These are phyloP conservation scores for Clarias pachynema DNA, from an alignment of 2,797 vertebrate genomes.

Conservation along the genomic window DNA sequence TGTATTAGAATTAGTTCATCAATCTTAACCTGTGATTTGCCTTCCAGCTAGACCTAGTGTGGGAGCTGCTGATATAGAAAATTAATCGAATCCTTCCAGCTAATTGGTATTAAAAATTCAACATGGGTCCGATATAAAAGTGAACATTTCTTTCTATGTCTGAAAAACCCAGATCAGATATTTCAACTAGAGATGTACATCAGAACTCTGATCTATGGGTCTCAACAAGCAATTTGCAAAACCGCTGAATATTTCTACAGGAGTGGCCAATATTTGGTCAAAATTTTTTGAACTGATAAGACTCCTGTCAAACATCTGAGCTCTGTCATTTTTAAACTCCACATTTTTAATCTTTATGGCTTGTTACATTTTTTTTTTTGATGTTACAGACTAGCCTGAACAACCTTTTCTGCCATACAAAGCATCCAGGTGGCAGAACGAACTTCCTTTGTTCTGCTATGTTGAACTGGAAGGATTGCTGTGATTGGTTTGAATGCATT, in stretches of 20 bases:
- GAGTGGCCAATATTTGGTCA: no score
- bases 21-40: not conserved
- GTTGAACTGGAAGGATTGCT: not conserved
- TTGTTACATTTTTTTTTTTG: not conserved
- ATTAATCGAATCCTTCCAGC: not conserved
- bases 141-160: not conserved
- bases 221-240: not conserved
- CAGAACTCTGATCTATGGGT: not conserved
- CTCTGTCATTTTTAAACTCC: not conserved
- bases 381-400: not conserved
- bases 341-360: not conserved
- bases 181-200: no score
- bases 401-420: not conserved
- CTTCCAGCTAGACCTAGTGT: not conserved
- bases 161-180: not conserved
- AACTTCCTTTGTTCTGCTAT: not conserved
- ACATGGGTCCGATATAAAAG: not conserved
- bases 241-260: no score
- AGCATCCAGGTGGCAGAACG: not conserved
- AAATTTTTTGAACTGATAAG: not conserved
- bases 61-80: not conserved
- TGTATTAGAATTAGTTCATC: slow-evolving; percentile 2
- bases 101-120: not conserved
- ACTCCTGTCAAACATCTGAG: slow-evolving; percentile 17
- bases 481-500: not conserved